Conservation (phyloP, 2,888 invertebrate genomes). For the Drosophila helvetica region DNA sequence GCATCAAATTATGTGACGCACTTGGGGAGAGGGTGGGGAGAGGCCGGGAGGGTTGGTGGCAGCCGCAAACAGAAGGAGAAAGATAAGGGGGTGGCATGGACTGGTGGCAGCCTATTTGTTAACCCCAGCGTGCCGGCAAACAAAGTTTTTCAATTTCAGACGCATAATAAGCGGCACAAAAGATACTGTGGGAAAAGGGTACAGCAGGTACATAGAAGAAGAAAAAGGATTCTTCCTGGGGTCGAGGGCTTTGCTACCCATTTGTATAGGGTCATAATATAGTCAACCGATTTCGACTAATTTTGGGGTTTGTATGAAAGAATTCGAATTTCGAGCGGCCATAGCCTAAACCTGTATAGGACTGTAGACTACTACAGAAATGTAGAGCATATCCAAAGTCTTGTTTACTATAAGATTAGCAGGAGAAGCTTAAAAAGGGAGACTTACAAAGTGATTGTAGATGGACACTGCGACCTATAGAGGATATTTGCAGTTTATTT, state of each 20-base stretch:
- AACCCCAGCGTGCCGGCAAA: constrained; percentile 78
- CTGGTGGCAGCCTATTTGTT: constrained; percentile 70
- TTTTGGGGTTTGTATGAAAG: too few relatives aligned
- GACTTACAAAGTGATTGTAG: too few relatives aligned
- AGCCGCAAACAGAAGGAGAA: constrained; percentile 25
- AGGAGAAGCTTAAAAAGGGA: too few relatives aligned
- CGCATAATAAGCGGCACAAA: constrained; percentile 76
- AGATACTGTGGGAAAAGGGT: constrained; percentile 9
- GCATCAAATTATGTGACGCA: constrained; percentile 79
- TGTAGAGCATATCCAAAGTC: too few relatives aligned
- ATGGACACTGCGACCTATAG: neutral
- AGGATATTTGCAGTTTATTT: too few relatives aligned
- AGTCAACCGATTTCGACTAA: too few relatives aligned
- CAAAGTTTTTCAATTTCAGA: constrained; percentile 81
- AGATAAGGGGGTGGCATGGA: constrained; percentile 1
- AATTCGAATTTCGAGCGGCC: too few relatives aligned
- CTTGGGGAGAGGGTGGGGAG: constrained; percentile 61
- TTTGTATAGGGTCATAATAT: too few relatives aligned
- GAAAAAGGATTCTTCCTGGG: neutral
- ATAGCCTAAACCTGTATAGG: too few relatives aligned
- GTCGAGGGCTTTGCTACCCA: neutral
- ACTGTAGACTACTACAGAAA: too few relatives aligned
- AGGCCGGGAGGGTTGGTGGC: constrained; percentile 39
- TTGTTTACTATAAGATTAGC: too few relatives aligned
- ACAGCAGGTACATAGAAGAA: neutral